These are phyloP conservation scores for Orius laevigatus DNA, from an alignment of 1,140 invertebrate species.

Conservation along the genomic window DNA sequence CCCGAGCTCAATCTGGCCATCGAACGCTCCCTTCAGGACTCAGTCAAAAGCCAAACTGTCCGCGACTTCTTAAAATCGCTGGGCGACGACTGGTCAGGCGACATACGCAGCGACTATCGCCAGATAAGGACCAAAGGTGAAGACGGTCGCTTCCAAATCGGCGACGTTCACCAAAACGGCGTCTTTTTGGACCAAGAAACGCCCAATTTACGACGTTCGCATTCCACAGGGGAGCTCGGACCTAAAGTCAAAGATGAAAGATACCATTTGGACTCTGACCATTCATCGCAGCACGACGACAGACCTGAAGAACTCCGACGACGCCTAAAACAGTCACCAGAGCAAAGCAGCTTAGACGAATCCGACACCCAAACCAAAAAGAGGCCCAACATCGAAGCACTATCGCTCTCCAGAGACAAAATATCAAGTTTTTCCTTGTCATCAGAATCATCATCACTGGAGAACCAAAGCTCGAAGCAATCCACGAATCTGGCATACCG, in stretches of 20 bases:
- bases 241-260: constrained; percentile 19
- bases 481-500: constrained; percentile 34
- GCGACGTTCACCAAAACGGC: constrained; percentile 33
- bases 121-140: constrained; percentile 20
- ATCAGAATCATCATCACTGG: too few relatives aligned
- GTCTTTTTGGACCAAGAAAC: constrained; percentile 27
- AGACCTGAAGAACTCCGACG: constrained; percentile 28
- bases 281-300: constrained; percentile 32
- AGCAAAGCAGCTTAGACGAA: constrained; percentile 7
- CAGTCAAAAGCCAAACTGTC: constrained; percentile 28
- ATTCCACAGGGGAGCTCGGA: constrained; percentile 32
- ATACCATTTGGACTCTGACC: constrained; percentile 33
- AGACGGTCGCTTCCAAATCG: constrained; percentile 35
- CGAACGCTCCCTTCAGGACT: constrained; percentile 31
- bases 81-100: constrained; percentile 22
- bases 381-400: background rate
- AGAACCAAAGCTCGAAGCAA: too few relatives aligned
- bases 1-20: constrained; percentile 33
- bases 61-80: constrained; percentile 37
- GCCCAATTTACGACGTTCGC: constrained; percentile 27
- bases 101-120: background rate
- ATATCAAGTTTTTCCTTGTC: background rate
- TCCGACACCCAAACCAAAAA: background rate
- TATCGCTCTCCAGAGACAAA: background rate
- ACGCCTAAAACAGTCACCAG: constrained; percentile 1